Base-by-base conservation (phyloP, 2,888 invertebrate genomes). In the Drosophila gaucha region DNA sequence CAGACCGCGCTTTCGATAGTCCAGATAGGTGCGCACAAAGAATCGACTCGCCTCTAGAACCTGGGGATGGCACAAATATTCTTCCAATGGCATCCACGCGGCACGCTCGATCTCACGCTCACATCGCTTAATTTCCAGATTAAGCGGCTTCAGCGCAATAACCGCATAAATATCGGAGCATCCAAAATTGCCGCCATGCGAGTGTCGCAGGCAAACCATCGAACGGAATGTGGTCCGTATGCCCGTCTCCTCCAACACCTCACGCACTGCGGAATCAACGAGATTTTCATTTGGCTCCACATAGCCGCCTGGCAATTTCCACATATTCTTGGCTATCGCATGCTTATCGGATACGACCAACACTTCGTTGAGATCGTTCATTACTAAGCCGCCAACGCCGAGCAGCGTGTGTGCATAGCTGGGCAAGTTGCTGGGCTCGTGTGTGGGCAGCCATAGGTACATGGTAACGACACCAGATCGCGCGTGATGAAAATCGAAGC, bases 261-360 rank as follows among this genome's bases (percentile, higher is more conserved):
- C 98, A 72, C 98, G 93, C 52, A 95, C 93, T 0, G 95, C 97
- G 12, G 97, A 97, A 80, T 95, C 95, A 62, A 94, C 93, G 38
- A 98, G 93, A 88, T 97, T 94, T 93, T 98, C 98, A 57, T 96
- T 95, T 92, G 95, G 95, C 90, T 98, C 96, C 16, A 97, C 96
- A 92, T 96, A 96, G 50, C 98, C 98, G 52, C 98, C 98, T 14
- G 98, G 98, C 6, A 98, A 92, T 92, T 98, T 98, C 97, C 97
- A 98, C 86, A 79, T 94, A 73, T 89, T 93, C 91, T 76, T 85
- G 26, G 91, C 90, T 52, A 92, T 63, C 2, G 92, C 83, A 80
- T 80, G 89, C 86, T 94, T 94, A 89, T 98, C 98, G 75, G 94
- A 93, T 0, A 98, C 96, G 18, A 96, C 96, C 51, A 98, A 92